These are phyloP conservation scores for Tauraco hartlaubi DNA, from an alignment of 2,797 vertebrate species.

Conservation along the genomic window DNA sequence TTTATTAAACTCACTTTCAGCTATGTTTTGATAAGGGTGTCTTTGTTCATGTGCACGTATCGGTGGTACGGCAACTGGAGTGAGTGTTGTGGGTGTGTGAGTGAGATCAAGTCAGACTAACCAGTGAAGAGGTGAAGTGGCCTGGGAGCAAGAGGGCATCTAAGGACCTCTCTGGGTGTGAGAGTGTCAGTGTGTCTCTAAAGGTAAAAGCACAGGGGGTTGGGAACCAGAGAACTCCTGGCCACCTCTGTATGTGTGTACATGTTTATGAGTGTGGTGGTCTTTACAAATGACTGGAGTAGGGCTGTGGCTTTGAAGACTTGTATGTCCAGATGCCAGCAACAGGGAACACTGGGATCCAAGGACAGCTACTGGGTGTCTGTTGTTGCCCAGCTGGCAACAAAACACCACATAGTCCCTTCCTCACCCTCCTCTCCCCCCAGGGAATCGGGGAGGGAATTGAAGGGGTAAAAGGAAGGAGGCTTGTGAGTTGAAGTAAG, in stretches of 20 bases:
- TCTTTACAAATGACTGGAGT: not conserved
- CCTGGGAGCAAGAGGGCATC: not conserved
- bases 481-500: too few species aligned
- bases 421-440: too few species aligned
- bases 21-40: not conserved
- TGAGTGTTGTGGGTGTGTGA: accelerated
- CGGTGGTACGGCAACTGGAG: not conserved
- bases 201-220: accelerated
- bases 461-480: too few species aligned
- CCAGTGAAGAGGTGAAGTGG: not conserved
- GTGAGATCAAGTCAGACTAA: not conserved
- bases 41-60: not conserved
- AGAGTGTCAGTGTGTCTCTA: not conserved
- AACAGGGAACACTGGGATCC: not conserved
- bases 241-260: not conserved
- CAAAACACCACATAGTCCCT: too few species aligned
- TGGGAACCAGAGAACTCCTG: not conserved
- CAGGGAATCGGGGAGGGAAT: too few species aligned
- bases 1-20: not conserved
- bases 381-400: too few species aligned
- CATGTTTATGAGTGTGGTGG: not conserved
- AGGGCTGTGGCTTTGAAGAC: not conserved
- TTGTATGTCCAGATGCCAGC: not conserved
- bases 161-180: not conserved
- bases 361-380: not conserved